phyloP scores from a whole-genome alignment of 2,888 invertebrate species.

The Phyllotreta cruciferae region DNA sequence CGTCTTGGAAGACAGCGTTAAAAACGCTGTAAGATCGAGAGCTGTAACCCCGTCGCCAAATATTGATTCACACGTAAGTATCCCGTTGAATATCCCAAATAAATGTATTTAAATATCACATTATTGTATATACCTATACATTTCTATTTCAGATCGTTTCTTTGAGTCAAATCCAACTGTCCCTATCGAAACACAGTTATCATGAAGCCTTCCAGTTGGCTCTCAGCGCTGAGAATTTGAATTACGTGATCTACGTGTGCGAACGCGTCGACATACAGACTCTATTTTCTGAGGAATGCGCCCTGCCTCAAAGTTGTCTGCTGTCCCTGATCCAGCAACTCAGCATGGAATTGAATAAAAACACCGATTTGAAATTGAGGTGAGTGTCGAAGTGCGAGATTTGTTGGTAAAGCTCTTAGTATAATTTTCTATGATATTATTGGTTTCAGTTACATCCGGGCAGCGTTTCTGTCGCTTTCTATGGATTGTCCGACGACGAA shows the following conservation, averaged over 20 bases:
- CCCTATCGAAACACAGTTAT: conserved; percentile 74
- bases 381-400: conserved; percentile 60
- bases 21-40: conserved; percentile 71
- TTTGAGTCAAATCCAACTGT: conserved; percentile 73
- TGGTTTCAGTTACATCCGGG: conserved; percentile 79
- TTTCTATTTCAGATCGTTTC: conserved; percentile 62
- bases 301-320: conserved; percentile 86
- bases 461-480: conserved; percentile 85
- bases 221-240: conserved; percentile 84
- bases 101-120: not conserved
- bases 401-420: not conserved
- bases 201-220: conserved; percentile 93
- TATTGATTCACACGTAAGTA: conserved; percentile 62
- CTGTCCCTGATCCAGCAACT: conserved; percentile 94
- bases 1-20: conserved; percentile 66
- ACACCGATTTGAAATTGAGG: conserved; percentile 84
- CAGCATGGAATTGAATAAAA: conserved; percentile 84
- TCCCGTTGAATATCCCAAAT: too few species aligned
- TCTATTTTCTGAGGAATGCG: conserved; percentile 74
- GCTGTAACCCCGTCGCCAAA: conserved; percentile 78
- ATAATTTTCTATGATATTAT: not conserved
- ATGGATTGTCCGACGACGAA: conserved; percentile 77
- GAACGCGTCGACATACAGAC: conserved; percentile 84
- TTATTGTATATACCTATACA: not conserved
- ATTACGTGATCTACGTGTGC: conserved; percentile 85